Base-by-base conservation (phyloP, 2,888 invertebrate genomes). In the Clostera curtula region DNA sequence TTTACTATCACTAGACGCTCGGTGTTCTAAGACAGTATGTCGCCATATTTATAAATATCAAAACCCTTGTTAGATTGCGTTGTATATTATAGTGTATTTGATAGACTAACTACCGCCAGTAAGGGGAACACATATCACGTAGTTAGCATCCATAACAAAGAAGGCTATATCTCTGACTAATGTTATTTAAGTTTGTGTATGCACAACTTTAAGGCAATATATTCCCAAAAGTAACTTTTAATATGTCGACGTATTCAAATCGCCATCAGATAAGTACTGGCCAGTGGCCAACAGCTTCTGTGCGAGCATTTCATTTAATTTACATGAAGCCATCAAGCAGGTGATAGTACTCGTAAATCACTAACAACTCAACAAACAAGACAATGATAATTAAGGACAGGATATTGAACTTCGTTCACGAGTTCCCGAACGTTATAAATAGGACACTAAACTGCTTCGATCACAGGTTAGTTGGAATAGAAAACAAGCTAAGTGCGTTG, bases 301-400 rank as follows among this genome's bases (percentile, higher is more conserved):
- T 49, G 30, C 18, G 36, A 41, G 33, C 39, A 41, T 57, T 50
- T 58, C 45, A 54, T 64, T 66, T 55, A 54, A 53, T 42, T 47
- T 57, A 62, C 61, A 64, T 46, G 54, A 31, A 53, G 41, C 49
- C 49, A 57, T 66, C 60, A 54, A 35, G 28, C 30, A 31, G 44
- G 35, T 29, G 44, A 46, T 43, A 48, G 51, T 20, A 31, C 47
- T 51, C 56, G 50, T 64, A 68, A 69, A 62, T 61, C 49, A 56
- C 39, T 24, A 28, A n/a, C 31, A 34, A 43, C 33, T 34, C 48
- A 42, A 39, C 43, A 51, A 38, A 33, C 41, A 38, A 39, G 42
- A 43, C 33, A 44, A 34, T 28, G 36, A 40, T 34, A 30, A 45
- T 27, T 31, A n/a, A n/a, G 40, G 39, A 21, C 27, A 45, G 34